Base-by-base conservation (phyloP, 2,888 invertebrate genomes). In the Megalurothrips usitatus region DNA sequence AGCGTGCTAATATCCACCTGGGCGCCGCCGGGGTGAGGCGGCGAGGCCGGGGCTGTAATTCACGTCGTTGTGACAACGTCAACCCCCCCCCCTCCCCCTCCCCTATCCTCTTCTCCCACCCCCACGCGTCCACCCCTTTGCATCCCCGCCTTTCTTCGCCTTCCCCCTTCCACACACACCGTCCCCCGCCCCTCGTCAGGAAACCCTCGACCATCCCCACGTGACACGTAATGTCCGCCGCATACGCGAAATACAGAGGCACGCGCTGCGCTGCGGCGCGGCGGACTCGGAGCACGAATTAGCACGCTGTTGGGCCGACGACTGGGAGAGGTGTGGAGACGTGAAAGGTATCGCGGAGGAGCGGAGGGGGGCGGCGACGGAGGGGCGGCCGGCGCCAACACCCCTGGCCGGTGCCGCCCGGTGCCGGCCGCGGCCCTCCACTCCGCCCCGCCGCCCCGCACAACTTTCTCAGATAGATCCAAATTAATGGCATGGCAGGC, bases 21-120 rank as follows among this genome's bases (percentile, higher is more conserved):
- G 68, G 26, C 68, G 58, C 58, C 58, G 9, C 26, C 68, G 68
- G 26, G 68, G 68, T 26, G 68, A 0, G 68, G 68, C 23, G 68
- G 68, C 23, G 68, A 4, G 68, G 68, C 11, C n/a, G 68, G 68
- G 68, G 68, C 26, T 75, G 68, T 75, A 75, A 75, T 75, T 75
- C 68, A 75, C 68, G 26, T 75, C 68, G 68, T 75, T 75, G 68
- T 75, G 68, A 75, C 68, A 75, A 75, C 68, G 68, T 75, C 68
- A 75, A 23, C 23, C 68, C 68, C n/a, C n/a, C 68, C 52, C 1
- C 52, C n/a, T n/a, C n/a, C n/a, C n/a, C n/a, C n/a, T n/a, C n/a
- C n/a, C n/a, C n/a, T n/a, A n/a, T n/a, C n/a, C n/a, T n/a, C n/a
- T n/a, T n/a, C n/a, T n/a, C 34, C 34, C 34, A 43, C 34, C 34